Evolutionary conservation across 2,113 vertebrate species (phyloP).

Genomic region (Craseonycteris thonglongyai): DNA sequence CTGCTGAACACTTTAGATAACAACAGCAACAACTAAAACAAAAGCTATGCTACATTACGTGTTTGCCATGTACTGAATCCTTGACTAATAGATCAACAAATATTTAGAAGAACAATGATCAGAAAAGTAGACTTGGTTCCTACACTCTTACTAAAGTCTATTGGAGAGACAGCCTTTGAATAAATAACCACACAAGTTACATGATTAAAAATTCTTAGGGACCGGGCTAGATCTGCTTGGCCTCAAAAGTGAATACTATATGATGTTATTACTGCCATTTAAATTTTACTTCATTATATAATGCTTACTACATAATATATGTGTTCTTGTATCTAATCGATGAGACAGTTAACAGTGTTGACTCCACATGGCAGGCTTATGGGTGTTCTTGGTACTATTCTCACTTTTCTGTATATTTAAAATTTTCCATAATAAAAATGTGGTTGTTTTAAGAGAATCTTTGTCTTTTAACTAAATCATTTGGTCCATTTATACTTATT

Average conservation of each 20-base stretch:
- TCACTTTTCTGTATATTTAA: not conserved
- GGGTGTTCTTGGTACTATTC: not conserved
- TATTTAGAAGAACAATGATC: not conserved
- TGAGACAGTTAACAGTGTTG: not conserved
- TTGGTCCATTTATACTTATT: slow-evolving; percentile 57
- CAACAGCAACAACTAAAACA: not conserved
- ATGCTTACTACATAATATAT: not conserved
- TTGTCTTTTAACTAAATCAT: slow-evolving; percentile 47
- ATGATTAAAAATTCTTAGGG: not conserved
- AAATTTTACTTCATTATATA: not conserved
- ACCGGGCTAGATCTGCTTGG: not conserved
- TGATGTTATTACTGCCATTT: not conserved
- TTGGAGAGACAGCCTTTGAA: not conserved
- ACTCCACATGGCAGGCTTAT: no score
- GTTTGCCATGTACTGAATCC: not conserved
- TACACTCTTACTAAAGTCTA: not conserved
- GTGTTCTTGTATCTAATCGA: not conserved
- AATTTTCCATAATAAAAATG: not conserved
- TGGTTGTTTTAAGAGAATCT: not conserved
- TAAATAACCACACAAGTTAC: not conserved
- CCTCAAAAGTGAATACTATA: not conserved
- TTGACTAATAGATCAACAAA: not conserved
- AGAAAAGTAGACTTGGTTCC: not conserved
- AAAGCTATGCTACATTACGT: not conserved
- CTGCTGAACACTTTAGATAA: slow-evolving; percentile 1